Percentiles rank a stretch among this genome's conserved stretches.
Conservation (phyloP, 1,140 invertebrate genomes). For the Nylanderia fulva region DNA sequence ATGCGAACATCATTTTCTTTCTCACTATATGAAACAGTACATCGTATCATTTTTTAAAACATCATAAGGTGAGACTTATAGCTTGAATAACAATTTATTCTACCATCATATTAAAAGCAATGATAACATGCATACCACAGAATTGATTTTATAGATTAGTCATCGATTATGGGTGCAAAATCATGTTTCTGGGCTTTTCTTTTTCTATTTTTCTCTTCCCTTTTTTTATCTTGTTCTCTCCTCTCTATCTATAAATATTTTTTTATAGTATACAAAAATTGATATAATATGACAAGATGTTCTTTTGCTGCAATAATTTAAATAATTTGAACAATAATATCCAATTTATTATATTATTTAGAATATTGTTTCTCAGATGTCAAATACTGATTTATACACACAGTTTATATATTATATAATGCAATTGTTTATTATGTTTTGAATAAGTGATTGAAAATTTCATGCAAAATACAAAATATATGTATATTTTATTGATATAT, state of each 20-base stretch:
- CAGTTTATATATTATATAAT: constrained; percentile 6
- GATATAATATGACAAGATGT: neutral
- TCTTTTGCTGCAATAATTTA: constrained; percentile 4
- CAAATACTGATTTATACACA: neutral
- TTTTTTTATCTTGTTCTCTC: neutral
- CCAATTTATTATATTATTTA: neutral
- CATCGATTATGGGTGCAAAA: constrained; percentile 1
- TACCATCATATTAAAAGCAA: constrained; percentile 29
- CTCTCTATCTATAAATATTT: neutral
- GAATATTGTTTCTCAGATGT: constrained; percentile 15
- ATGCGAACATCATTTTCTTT: constrained; percentile 43
- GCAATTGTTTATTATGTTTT: neutral
- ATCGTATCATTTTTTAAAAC: constrained; percentile 39
- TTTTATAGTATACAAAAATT: constrained; percentile 17
- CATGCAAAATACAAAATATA: constrained; percentile 1
- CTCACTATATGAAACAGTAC: constrained; percentile 14
- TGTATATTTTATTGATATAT: neutral
- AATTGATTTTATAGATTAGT: constrained; percentile 54
- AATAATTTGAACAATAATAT: neutral
- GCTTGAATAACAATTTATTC: constrained; percentile 45
- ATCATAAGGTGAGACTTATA: neutral
- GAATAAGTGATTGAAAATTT: neutral
- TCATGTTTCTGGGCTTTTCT: neutral
- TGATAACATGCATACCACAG: constrained; percentile 41
- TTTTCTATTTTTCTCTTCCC: neutral